phyloP scores from a whole-genome alignment of 2,797 vertebrate genomes.

The Sylvia borin region DNA sequence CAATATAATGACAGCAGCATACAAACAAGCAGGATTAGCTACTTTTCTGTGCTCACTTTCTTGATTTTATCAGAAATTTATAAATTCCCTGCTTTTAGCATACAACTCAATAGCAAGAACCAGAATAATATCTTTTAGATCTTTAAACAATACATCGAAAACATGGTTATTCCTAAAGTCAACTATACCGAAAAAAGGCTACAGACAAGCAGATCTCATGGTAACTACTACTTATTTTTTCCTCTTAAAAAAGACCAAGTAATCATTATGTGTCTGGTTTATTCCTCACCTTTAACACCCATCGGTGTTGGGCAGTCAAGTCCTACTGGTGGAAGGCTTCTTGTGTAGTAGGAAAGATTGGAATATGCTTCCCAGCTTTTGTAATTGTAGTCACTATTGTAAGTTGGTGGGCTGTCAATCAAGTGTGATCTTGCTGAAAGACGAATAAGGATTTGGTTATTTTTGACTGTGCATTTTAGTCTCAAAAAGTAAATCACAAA shows the following conservation, averaged over 20 bases:
- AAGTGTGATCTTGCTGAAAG: conserved; percentile 89
- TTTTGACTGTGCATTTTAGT: neutral
- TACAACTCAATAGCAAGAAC: neutral
- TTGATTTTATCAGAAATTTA: neutral
- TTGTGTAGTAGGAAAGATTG: conserved; percentile 93
- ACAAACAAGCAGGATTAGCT: neutral
- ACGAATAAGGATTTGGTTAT: neutral
- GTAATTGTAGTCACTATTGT: conserved; percentile 88
- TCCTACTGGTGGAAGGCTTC: conserved; percentile 90
- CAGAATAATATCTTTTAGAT: neutral
- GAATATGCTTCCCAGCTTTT: conserved; percentile 97
- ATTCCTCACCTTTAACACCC: conserved; percentile 90
- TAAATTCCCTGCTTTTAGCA: neutral
- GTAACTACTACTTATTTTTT: neutral
- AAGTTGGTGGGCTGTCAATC: conserved; percentile 96
- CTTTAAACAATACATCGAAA: neutral
- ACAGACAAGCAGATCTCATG: neutral
- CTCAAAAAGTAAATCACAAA: neutral
- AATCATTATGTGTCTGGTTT: neutral
- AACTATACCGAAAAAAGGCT: neutral
- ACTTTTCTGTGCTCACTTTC: neutral
- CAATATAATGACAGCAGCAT: neutral
- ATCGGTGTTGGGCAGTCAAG: conserved; percentile 93
- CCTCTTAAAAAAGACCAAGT: neutral
- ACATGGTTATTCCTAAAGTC: neutral